phyloP scores from a whole-genome alignment of 2,888 invertebrate species.

The Scaptomyza tumidula region DNA sequence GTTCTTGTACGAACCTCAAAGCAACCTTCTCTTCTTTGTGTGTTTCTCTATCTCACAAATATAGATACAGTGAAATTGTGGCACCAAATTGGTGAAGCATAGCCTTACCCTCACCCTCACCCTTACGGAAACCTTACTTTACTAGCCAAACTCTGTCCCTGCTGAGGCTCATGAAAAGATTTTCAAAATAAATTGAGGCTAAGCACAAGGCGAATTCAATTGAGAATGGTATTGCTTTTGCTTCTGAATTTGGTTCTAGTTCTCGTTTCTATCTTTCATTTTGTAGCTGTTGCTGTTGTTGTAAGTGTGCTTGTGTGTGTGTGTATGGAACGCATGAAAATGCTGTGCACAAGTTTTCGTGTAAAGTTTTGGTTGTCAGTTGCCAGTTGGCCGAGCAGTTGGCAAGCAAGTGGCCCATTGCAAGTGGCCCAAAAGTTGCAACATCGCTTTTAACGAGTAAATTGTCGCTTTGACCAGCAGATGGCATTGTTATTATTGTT shows the following conservation, averaged over 20 bases:
- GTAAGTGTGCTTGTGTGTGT: background rate
- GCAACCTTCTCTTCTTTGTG: background rate
- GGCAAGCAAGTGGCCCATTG: constrained; percentile 14
- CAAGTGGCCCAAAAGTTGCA: constrained; percentile 33
- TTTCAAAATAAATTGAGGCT: constrained; percentile 50
- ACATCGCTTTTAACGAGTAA: constrained; percentile 62
- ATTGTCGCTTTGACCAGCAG: constrained; percentile 75
- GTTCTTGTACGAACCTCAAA: background rate
- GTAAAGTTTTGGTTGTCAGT: constrained; percentile 33
- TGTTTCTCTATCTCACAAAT: constrained; percentile 11
- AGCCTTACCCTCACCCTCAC: background rate
- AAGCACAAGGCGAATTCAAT: constrained; percentile 33
- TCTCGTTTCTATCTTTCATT: background rate
- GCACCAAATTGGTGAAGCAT: constrained; percentile 8
- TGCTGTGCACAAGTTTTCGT: constrained; percentile 33
- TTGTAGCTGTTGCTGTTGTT: constrained; percentile 9
- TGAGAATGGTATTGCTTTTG: constrained; percentile 6
- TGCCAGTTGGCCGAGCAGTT: constrained; percentile 4
- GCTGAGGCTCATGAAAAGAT: constrained; percentile 27
- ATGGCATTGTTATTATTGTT: constrained; percentile 18
- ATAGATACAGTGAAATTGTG: constrained; percentile 3
- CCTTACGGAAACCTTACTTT: background rate
- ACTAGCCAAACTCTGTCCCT: background rate
- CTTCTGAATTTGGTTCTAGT: background rate
- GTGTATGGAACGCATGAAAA: constrained; percentile 24